Base-by-base conservation (phyloP, 2,888 invertebrate species). In the Nipponacmea schrenckii region DNA sequence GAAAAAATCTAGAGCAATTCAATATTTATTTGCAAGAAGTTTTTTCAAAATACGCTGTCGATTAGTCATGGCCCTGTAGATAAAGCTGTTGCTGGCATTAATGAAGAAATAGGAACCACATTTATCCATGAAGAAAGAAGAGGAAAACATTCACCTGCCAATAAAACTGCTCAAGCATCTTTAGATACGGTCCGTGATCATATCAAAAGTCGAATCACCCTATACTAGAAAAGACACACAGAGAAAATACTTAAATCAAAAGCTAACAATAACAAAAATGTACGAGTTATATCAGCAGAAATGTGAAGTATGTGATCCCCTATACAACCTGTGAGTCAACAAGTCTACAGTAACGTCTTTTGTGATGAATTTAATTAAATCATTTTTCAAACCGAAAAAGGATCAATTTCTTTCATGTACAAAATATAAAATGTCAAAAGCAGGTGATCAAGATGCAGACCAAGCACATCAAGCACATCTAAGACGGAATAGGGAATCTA, bases 221-320 rank as follows among this genome's bases (percentile, higher is more conserved):
- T 70, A 70, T 45, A 50, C 50, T 44, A 10, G 70, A 14, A 65
- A 24, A n/a, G 67, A 70, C 31, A 26, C 66, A 3, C n/a, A 67
- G 20, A 14, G 62, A 5, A 14, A 26, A 26, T 63, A 70, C 7
- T 20, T 67, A 1, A 24, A 31, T 31, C n/a, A 66, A 2, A 20
- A 46, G 14, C 15, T 70, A 3, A 50, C n/a, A 17, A 17, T 70
- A 10, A 26, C 27, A 26, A 65, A 48, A 48, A 48, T 48, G 48
- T 48, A 48, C 48, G 17, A n/a, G 15, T n/a, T 48, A n/a, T 48
- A 48, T 48, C 15, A 3, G n/a, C 17, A 48, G 48, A 48, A 48
- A 48, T 48, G 48, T 48, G n/a, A 5, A 17, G 15, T n/a, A 48
- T 15, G 17, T n/a, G 48, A 48, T 17, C 48, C 48, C 48, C 48